A percentile compares a stretch with the other conserved stretches of the same genome.
Conservation (phyloP, 2,797 vertebrate species). For the Threskiornis aethiopicus region DNA sequence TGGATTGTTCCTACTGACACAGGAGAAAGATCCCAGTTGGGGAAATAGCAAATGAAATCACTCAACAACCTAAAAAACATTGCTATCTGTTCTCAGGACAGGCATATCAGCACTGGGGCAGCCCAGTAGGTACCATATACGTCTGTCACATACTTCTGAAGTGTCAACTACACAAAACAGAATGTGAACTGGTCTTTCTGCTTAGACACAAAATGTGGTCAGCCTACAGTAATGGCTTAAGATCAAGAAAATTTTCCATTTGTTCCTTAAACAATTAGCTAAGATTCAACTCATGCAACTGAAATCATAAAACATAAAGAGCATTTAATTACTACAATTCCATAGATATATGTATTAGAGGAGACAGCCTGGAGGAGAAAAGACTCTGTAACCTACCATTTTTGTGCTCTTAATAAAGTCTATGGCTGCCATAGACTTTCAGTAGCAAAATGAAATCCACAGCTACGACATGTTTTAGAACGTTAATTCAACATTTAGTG, state of each 20-base stretch:
- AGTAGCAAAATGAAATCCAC: not conserved
- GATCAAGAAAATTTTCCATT: slow-evolving; percentile 46
- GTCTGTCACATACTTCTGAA: slow-evolving; percentile 9
- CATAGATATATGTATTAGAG: slow-evolving; percentile 5
- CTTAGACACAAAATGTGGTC: not conserved
- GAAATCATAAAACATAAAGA: slow-evolving; percentile 40
- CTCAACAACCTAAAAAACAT: not conserved
- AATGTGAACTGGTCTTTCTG: not conserved
- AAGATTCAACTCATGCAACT: slow-evolving; percentile 17
- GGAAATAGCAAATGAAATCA: not conserved
- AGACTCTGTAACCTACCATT: not conserved
- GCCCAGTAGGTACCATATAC: not conserved
- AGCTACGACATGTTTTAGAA: not conserved
- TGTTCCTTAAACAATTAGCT: slow-evolving; percentile 42
- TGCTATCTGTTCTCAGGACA: not conserved
- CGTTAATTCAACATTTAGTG: not conserved
- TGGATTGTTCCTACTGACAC: not conserved
- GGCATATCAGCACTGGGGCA: not conserved
- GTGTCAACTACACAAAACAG: slow-evolving; percentile 21
- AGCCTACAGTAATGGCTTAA: slow-evolving; percentile 14
- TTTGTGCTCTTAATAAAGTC: not conserved
- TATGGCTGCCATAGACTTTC: not conserved
- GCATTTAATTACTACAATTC: slow-evolving; percentile 22
- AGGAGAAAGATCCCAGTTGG: not conserved
- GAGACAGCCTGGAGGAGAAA: slow-evolving; percentile 22